Evolutionary conservation across 2,888 invertebrate species (phyloP), one percentile per base, ranked within the genome.

Genomic region (Ormyrus nitidulus): DNA sequence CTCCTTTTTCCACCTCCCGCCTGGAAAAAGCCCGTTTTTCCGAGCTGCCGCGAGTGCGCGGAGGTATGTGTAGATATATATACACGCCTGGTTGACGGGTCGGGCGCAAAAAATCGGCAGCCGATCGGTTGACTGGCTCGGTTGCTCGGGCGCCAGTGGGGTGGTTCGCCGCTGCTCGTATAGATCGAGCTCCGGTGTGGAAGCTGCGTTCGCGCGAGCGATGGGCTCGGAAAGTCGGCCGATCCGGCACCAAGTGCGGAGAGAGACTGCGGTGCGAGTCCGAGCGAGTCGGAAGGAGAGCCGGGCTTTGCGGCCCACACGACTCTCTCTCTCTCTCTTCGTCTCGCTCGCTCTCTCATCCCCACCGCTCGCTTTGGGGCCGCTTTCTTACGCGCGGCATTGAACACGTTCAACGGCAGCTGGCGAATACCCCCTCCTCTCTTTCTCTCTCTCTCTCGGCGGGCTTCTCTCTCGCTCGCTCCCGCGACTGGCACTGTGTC

Each of bases 371-470:
- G 7, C 13, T 71, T 65, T 8, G 85, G 71, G 75, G 85, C 85
- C 87, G 87, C 87, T 87, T 88, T 88, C 88, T 89, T 87, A 19
- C 86, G 80, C 84, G 87, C 89, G 88, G 89, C 89, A 88, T 89
- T 87, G 89, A 89, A 89, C 88, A 88, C 89, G 88, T 88, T 88
- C 88, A 89, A 87, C 88, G 89, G 88, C 90, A 90, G 89, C 90
- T 89, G 90, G 89, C 89, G 87, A 89, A 89, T 89, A 86, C 89
- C 88, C 86, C 86, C 84, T 58, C 71, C 34, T 34, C 34, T 34
- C 34, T 34, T 0, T 62, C 51, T 48, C 48, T 13, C 56, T 69
- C 53, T 61, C 34, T 64, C 71, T 58, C 44, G 53, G 19, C 13
- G 19, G 62, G 49, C 56, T 19, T 75, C 69, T 62, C 62, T 19